Conservation (phyloP, 2,888 invertebrate species). For the Papilio demoleus region DNA sequence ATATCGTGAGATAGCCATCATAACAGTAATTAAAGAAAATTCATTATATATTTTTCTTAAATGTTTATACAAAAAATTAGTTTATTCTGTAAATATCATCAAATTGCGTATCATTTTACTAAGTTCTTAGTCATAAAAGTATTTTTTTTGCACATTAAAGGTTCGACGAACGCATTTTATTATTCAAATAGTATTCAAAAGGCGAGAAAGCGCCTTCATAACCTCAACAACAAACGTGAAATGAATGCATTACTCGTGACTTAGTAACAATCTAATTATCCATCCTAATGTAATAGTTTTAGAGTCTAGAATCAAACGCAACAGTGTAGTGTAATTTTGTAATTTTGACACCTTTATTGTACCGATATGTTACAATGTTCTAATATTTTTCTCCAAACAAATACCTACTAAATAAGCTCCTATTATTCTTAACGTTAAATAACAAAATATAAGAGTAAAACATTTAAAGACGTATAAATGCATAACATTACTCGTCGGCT, state of each 20-base stretch:
- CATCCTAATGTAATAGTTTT: constrained; percentile 55
- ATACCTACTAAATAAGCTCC: no score
- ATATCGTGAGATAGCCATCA: not conserved
- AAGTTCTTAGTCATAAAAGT: not conserved
- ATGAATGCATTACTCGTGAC: constrained; percentile 67
- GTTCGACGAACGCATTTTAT: constrained; percentile 75
- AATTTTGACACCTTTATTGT: not conserved
- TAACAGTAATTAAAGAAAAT: no score
- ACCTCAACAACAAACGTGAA: constrained; percentile 72
- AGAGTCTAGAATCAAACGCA: constrained; percentile 47
- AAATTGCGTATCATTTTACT: not conserved
- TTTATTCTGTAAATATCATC: not conserved
- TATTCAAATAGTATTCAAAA: constrained; percentile 79
- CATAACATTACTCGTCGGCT: not conserved
- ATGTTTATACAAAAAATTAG: not conserved
- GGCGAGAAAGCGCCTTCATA: constrained; percentile 79
- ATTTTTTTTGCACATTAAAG: constrained; percentile 72
- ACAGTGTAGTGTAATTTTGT: not conserved
- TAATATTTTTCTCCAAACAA: not conserved
- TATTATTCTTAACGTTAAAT: no score
- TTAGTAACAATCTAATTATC: no score
- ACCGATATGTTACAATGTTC: not conserved
- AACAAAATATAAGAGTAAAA: no score
- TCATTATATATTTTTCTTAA: no score
- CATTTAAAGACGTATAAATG: no score